A percentile compares a stretch with the other conserved stretches of the same genome.
phyloP scores from a whole-genome alignment of 2,113 vertebrate genomes.

The Machaerirhynchus nigripectus region DNA sequence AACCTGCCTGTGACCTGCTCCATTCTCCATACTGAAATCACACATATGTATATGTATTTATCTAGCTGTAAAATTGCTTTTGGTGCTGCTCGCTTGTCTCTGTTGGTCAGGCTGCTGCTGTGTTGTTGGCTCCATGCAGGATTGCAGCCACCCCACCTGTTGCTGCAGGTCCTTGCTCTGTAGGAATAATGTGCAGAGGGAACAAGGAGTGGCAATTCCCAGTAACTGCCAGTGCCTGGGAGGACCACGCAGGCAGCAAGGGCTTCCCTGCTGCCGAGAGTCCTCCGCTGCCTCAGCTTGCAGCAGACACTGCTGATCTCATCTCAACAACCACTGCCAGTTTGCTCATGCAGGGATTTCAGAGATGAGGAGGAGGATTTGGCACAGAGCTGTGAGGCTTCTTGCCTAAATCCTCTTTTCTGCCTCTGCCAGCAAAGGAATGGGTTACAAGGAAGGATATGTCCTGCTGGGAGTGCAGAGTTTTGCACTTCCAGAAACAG shows the following conservation, averaged over 20 bases:
- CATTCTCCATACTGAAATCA: rapidly evolving
- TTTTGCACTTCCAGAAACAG: neutral
- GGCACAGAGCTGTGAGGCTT: neutral
- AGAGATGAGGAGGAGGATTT: neutral
- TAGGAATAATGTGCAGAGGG: neutral
- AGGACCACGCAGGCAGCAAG: neutral
- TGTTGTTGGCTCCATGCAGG: rapidly evolving
- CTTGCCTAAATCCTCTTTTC: neutral
- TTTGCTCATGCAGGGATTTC: neutral
- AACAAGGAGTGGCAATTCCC: neutral
- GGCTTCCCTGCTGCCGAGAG: neutral
- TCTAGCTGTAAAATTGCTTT: rapidly evolving
- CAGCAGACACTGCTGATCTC: neutral
- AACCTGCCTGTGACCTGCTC: neutral
- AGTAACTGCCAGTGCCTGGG: neutral
- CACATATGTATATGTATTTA: rapidly evolving
- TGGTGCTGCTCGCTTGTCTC: neutral
- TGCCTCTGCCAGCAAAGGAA: neutral
- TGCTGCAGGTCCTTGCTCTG: neutral
- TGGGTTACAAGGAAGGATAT: neutral
- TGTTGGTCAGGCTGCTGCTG: neutral
- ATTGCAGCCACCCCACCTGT: neutral
- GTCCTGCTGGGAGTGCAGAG: neutral
- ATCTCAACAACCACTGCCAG: neutral
- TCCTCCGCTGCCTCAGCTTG: rapidly evolving